Conservation (phyloP, 2,797 vertebrate genomes). For the Phrynocephalus forsythii region DNA sequence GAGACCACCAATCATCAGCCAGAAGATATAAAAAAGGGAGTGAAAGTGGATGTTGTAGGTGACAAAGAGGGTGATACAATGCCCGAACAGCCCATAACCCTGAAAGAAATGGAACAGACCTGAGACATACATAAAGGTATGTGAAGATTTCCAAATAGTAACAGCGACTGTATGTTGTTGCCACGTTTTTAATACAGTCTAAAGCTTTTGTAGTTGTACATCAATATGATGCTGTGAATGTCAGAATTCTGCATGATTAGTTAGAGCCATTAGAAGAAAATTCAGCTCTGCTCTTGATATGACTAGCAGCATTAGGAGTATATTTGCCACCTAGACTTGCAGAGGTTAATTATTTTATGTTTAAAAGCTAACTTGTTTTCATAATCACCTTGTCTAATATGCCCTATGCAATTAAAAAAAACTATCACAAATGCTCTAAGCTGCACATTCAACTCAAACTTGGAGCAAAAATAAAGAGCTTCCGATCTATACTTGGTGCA, state of each 20-base stretch:
- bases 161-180: fast-evolving
- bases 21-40: slow-evolving; percentile 94
- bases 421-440: neutral
- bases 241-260: neutral
- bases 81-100: slow-evolving; percentile 96
- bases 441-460: neutral
- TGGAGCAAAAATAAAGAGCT: neutral
- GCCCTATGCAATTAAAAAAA: neutral
- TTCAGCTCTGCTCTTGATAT: neutral
- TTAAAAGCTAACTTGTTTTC: neutral
- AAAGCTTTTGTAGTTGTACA: slow-evolving; percentile 13
- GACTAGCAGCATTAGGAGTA: neutral
- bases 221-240: neutral
- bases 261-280: neutral
- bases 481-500: neutral
- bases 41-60: slow-evolving; percentile 98
- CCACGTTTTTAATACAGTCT: fast-evolving
- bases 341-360: slow-evolving; percentile 25
- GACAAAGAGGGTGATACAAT: slow-evolving; percentile 92
- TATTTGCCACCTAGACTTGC: neutral
- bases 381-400: neutral
- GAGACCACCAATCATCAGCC: slow-evolving; percentile 91
- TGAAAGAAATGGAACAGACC: slow-evolving; percentile 62
- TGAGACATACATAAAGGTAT: neutral
- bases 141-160: neutral